phyloP scores from a whole-genome alignment of 2,888 invertebrate species.

The Eumacrocentrus americanus region DNA sequence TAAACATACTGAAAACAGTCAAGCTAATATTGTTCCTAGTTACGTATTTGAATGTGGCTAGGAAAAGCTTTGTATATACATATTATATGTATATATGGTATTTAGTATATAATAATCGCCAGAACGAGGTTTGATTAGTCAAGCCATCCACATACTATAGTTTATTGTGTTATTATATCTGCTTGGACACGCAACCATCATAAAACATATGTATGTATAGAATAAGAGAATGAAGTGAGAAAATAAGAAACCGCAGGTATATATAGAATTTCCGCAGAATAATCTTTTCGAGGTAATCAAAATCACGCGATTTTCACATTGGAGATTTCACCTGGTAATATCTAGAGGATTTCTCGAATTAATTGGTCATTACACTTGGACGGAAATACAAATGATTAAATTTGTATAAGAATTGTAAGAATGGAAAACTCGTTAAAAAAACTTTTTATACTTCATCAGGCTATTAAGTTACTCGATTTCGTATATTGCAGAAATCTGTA shows the following conservation, averaged over 20 bases:
- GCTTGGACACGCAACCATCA: conserved; percentile 15
- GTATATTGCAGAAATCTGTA: too few relatives aligned
- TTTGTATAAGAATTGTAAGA: too few relatives aligned
- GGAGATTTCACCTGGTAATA: conserved; percentile 40
- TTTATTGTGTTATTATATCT: not conserved
- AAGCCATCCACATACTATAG: too few relatives aligned
- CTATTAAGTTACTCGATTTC: too few relatives aligned
- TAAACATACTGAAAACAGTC: not conserved
- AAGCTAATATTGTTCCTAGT: not conserved
- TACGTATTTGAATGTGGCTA: not conserved
- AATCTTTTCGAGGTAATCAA: conserved; percentile 23
- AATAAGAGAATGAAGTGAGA: conserved; percentile 13
- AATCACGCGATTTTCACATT: conserved; percentile 47
- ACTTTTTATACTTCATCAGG: too few relatives aligned
- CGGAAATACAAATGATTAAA: too few relatives aligned
- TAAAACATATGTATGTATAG: conserved; percentile 9
- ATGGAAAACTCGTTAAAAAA: too few relatives aligned
- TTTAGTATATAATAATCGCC: too few relatives aligned
- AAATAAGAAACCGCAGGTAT: conserved; percentile 12
- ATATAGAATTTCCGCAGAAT: conserved; percentile 13
- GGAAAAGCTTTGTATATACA: not conserved
- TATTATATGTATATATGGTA: not conserved
- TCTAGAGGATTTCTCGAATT: conserved; percentile 20
- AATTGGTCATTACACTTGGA: conserved; percentile 22
- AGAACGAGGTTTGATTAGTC: too few relatives aligned